Evolutionary conservation across 92 coral and sea anemone genomes (phyloP).

Genomic region (Diadumene lineata): DNA sequence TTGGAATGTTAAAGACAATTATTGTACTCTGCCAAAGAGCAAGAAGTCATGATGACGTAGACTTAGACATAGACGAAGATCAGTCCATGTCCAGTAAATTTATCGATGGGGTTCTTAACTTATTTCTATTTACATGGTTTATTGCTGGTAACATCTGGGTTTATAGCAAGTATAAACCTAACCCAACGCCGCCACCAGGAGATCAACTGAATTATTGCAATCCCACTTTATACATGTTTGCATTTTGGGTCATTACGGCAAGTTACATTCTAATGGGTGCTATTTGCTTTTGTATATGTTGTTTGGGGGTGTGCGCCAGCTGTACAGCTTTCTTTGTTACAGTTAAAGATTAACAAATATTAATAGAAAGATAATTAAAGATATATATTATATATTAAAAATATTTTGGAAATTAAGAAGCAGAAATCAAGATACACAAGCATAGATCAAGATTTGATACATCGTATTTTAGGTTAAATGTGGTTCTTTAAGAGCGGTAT

Average conservation of each 20-base stretch:
- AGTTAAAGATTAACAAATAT: conserved; percentile 64
- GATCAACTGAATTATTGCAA: conserved; percentile 92
- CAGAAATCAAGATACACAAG: too few species aligned
- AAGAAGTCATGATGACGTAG: conserved; percentile 76
- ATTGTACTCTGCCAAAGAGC: conserved; percentile 89
- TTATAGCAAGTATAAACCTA: conserved; percentile 90
- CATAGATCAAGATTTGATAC: too few species aligned
- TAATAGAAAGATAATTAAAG: too few species aligned
- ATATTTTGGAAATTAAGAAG: too few species aligned
- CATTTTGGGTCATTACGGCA: conserved; percentile 98
- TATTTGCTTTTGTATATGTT: conserved; percentile 97
- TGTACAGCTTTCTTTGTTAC: conserved; percentile 99
- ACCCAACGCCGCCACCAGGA: conserved; percentile 77
- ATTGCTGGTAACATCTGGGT: conserved; percentile 99
- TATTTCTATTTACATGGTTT: conserved; percentile 97
- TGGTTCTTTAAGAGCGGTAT: too few species aligned
- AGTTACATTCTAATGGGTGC: conserved; percentile 99
- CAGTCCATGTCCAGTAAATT: conserved; percentile 98
- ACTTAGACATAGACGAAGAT: conserved; percentile 84
- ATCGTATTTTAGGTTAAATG: too few species aligned
- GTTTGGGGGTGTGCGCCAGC: conserved; percentile 96
- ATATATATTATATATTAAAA: too few species aligned
- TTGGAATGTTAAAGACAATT: conserved; percentile 95
- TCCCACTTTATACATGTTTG: conserved; percentile 97
- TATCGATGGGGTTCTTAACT: conserved; percentile 91